phyloP scores from a whole-genome alignment of 2,888 invertebrate genomes.

The Sinodicranocentrus sp. region DNA sequence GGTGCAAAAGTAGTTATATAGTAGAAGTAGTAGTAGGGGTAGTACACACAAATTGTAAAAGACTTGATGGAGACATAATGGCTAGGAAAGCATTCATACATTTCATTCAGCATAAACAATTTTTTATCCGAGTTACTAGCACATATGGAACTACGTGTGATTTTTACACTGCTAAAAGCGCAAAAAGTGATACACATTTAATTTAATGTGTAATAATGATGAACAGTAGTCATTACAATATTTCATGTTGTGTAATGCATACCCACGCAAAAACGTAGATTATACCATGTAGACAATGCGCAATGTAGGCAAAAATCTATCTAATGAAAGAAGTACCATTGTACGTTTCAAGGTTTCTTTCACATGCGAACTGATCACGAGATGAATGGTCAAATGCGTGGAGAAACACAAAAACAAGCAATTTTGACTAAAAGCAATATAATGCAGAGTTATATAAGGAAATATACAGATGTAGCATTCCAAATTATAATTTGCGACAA shows the following conservation, averaged over 20 bases:
- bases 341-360: constrained; percentile 43
- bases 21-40: too few relatives aligned
- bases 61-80: neutral
- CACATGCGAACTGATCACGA: constrained; percentile 46
- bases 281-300: too few relatives aligned
- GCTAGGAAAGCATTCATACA: neutral
- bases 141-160: constrained; percentile 1
- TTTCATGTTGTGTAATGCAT: constrained; percentile 6
- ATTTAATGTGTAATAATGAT: constrained; percentile 43
- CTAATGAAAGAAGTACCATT: neutral
- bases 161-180: constrained; percentile 10
- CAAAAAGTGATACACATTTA: constrained; percentile 45
- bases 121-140: neutral
- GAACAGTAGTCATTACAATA: constrained; percentile 12
- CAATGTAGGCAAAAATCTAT: too few relatives aligned
- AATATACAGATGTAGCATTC: neutral
- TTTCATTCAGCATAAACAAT: neutral
- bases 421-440: constrained; percentile 12
- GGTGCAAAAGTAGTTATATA: neutral
- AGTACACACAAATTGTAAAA: neutral
- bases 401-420: constrained; percentile 1
- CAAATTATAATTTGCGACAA: neutral
- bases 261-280: too few relatives aligned
- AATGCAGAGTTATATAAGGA: neutral
- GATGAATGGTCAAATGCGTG: constrained; percentile 27